Percentiles rank a stretch among this genome's conserved stretches.
Conservation (phyloP, 2,888 invertebrate genomes). For the Formica aserva region DNA sequence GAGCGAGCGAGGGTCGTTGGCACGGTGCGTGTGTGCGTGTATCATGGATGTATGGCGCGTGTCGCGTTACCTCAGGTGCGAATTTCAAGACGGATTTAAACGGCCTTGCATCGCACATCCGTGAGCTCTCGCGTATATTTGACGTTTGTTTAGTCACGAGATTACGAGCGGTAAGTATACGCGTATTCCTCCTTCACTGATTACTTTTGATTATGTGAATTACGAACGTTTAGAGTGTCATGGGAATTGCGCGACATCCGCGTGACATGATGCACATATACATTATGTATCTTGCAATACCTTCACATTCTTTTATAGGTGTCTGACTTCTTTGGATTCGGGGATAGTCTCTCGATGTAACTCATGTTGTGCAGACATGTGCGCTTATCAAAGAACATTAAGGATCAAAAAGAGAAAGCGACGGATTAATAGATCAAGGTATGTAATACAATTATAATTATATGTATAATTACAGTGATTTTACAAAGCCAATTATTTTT, state of each 20-base stretch:
- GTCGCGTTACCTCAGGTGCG: slow-evolving; percentile 65
- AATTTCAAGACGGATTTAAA: slow-evolving; percentile 65
- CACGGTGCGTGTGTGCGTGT: slow-evolving; percentile 55
- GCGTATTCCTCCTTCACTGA: neutral
- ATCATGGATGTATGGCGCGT: slow-evolving; percentile 39
- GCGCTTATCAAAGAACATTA: neutral
- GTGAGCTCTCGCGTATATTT: slow-evolving; percentile 50
- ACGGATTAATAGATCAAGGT: neutral
- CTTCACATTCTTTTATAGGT: too few relatives aligned
- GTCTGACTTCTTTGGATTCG: neutral
- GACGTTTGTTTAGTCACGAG: slow-evolving; percentile 54
- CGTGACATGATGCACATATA: neutral
- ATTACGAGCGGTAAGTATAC: slow-evolving; percentile 21
- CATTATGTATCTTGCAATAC: neutral
- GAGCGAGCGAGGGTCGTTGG: slow-evolving; percentile 56
- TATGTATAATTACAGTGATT: neutral
- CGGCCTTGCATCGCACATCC: slow-evolving; percentile 48
- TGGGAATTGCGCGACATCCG: neutral
- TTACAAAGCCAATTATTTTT: neutral
- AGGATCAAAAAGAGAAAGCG: neutral
- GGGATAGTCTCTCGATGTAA: neutral
- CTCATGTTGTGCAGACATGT: neutral
- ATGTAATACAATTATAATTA: neutral
- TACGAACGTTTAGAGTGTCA: neutral
- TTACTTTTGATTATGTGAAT: slow-evolving; percentile 25